Evolutionary conservation across 2,888 invertebrate species (phyloP).

Genomic region (Tuberolachnus salignus): DNA sequence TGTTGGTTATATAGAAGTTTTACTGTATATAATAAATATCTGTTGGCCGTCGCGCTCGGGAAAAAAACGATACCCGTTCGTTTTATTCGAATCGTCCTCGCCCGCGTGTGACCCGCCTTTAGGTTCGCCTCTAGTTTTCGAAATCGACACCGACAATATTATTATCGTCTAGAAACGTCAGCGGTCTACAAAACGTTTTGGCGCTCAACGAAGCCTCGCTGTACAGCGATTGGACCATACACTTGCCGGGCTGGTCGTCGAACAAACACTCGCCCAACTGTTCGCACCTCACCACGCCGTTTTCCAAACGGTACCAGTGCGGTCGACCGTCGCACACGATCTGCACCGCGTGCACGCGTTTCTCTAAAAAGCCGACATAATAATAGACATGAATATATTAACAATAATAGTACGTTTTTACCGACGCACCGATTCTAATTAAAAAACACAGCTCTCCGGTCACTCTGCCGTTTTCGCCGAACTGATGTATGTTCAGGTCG

Average conservation of each 20-base stretch:
- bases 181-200: constrained; percentile 26
- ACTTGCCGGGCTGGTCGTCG: constrained; percentile 24
- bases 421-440: constrained; percentile 13
- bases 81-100: too few species aligned
- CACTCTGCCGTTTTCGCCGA: constrained; percentile 33
- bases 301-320: constrained; percentile 44
- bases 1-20: too few species aligned
- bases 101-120: too few species aligned
- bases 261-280: constrained; percentile 32
- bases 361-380: too few species aligned
- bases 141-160: too few species aligned
- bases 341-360: constrained; percentile 7
- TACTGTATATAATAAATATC: too few species aligned
- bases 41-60: too few species aligned
- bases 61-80: too few species aligned
- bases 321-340: constrained; percentile 5
- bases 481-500: constrained; percentile 28
- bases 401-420: too few species aligned
- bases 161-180: constrained; percentile 2
- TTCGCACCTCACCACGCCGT: constrained; percentile 33
- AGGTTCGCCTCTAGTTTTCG: too few species aligned
- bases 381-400: too few species aligned
- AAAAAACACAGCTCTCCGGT: constrained; percentile 35
- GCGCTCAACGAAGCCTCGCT: constrained; percentile 25
- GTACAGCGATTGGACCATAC: constrained; percentile 38